Evolutionary conservation across 1,140 invertebrate species (phyloP), one percentile per base, ranked within the genome.

Genomic region (Portunus trituberculatus): DNA sequence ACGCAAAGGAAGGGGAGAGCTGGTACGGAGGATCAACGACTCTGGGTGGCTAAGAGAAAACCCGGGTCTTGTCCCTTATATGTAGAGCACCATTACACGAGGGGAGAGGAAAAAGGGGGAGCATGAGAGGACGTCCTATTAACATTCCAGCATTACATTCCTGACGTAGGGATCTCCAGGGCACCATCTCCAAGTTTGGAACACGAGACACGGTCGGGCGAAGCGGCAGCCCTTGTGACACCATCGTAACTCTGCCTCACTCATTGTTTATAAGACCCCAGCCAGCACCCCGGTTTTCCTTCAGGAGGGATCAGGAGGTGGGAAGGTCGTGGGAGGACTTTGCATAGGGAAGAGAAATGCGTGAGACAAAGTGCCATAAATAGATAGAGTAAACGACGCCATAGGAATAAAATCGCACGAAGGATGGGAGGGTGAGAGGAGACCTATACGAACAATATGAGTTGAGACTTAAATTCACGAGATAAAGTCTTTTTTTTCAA

Each of bases 101-200:
- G 91, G 91, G 88, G 67, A 88, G 45, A 88, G 91, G 82, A 86
- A 93, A 86, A 91, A 92, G 89, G 87, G 89, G 82, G 48, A 84
- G 94, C 94, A 92, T 95, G 91, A 95, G 87, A 92, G 94, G 94
- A 87, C 94, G 94, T 95, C 94, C 82, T 95, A 92, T 95, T 95
- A 92, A 95, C 94, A 95, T 95, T 95, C 94, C 90, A 91, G 94
- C 91, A 95, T 95, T 95, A 95, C 94, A 95, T 95, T 95, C 94
- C 94, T 87, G 94, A 95, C 90, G 94, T 84, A 95, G 52, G 94
- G 89, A 95, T 95, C 94, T 92, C 94, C 45, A 28, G 94, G 94
- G 94, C 29, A 29, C 94, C 94, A 86, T 95, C 86, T 82, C 89
- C 94, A 92, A 92, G 94, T 91, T 92, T 92, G 94, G 90, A 92